Evolutionary conservation across 2,888 invertebrate genomes (phyloP), one percentile per base, ranked within the genome.

Genomic region (Catocala fraxini): DNA sequence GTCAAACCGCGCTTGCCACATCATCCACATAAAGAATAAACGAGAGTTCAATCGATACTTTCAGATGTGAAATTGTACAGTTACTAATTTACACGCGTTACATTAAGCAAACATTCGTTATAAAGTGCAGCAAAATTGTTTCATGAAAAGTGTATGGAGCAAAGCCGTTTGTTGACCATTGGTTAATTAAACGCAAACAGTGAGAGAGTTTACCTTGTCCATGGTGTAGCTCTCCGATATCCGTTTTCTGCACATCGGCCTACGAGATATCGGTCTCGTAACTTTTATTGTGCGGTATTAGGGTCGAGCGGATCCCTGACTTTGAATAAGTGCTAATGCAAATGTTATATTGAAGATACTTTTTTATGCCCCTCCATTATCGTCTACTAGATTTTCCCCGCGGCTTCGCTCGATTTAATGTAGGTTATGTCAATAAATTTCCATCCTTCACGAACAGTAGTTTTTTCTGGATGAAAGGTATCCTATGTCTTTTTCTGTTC

Each of bases 101-200:
- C 75, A 70, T 79, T 71, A 65, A 72, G 65, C 70, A 86, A 87
- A 88, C 85, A 86, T 70, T 71, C 73, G 75, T 71, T 80, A 79
- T 86, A 85, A 87, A 88, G 88, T 88, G 89, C 88, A 85, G 86
- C 83, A 82, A 85, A 84, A 89, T 88, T 88, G 90, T 89, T 88
- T 89, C 87, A 91, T 91, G 89, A 92, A 92, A 90, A 91, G 86
- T 90, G 87, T 89, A 90, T 88, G 86, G 83, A 73, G 77, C 78
- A 81, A 80, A 86, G 82, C 86, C 82, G 83, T 79, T 77, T 90
- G 90, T 92, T 90, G 89, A 89, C 90, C 83, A 86, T 84, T 82
- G 88, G 89, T 90, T 93, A 92, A 93, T 93, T 91, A 91, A 93
- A 93, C 88, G 86, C 88, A 92, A 92, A 93, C 92, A 91, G 61